Evolutionary conservation across 2,888 invertebrate species (phyloP).

Genomic region (Panzeria rudis): DNA sequence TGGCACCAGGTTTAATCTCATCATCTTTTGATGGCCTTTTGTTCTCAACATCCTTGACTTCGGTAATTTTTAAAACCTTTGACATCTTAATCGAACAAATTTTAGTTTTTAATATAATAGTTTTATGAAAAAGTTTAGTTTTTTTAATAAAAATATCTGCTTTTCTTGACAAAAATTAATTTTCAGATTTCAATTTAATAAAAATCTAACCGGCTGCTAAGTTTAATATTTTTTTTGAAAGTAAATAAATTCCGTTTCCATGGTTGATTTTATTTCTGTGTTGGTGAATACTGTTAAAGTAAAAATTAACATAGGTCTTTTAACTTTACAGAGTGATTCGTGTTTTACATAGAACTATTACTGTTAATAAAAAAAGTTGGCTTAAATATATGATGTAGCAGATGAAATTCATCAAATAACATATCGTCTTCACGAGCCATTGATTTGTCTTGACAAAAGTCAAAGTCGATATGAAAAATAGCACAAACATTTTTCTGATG

Average conservation of each 20-base stretch:
- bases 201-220: slow-evolving; percentile 69
- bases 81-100: slow-evolving; percentile 32
- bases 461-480: no score
- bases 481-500: no score
- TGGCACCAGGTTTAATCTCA: slow-evolving; percentile 13
- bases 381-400: no score
- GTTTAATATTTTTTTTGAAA: slow-evolving; percentile 64
- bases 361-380: no score
- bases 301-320: background rate
- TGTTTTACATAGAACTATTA: background rate
- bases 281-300: slow-evolving; percentile 4
- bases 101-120: background rate
- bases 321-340: background rate
- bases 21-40: slow-evolving; percentile 40
- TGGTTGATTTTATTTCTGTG: slow-evolving; percentile 29
- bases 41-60: background rate
- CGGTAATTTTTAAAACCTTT: slow-evolving; percentile 11
- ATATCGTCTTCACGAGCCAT: no score
- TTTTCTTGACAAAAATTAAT: background rate
- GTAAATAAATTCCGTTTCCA: slow-evolving; percentile 64
- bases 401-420: no score
- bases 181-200: slow-evolving; percentile 54
- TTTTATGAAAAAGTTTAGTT: no score
- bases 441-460: no score
- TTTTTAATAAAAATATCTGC: background rate